Conservation (phyloP, 2,888 invertebrate species). For the Standfussiana lucernea region DNA sequence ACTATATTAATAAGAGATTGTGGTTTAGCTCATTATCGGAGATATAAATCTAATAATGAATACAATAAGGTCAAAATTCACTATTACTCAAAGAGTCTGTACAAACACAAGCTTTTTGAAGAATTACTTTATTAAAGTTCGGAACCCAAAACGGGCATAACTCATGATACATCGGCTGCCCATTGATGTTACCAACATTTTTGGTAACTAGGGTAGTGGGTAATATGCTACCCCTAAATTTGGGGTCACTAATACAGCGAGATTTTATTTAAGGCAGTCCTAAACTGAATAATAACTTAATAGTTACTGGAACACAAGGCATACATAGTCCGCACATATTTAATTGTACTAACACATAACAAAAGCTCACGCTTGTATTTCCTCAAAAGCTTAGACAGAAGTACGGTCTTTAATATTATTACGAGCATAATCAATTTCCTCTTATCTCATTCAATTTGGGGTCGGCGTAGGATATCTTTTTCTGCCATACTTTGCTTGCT, state of each 20-base stretch:
- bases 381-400: too few relatives aligned
- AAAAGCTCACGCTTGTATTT: too few relatives aligned
- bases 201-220: constrained; percentile 66
- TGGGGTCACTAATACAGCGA: constrained; percentile 30
- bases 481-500: too few relatives aligned
- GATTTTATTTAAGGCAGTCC: neutral
- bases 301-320: too few relatives aligned
- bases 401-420: too few relatives aligned
- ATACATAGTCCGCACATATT: too few relatives aligned
- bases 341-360: too few relatives aligned
- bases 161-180: constrained; percentile 32
- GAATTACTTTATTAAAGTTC: constrained; percentile 51
- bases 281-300: neutral
- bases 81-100: neutral
- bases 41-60: neutral
- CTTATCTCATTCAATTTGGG: too few relatives aligned
- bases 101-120: constrained; percentile 27
- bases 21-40: neutral
- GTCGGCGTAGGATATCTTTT: too few relatives aligned
- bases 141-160: constrained; percentile 35
- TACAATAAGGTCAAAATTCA: neutral
- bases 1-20: too few relatives aligned
- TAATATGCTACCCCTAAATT: constrained; percentile 70
- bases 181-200: constrained; percentile 71
- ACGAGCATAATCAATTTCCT: too few relatives aligned